Conservation (phyloP, 2,113 vertebrate genomes). For the Calyptommatus sinebrachiatus region DNA sequence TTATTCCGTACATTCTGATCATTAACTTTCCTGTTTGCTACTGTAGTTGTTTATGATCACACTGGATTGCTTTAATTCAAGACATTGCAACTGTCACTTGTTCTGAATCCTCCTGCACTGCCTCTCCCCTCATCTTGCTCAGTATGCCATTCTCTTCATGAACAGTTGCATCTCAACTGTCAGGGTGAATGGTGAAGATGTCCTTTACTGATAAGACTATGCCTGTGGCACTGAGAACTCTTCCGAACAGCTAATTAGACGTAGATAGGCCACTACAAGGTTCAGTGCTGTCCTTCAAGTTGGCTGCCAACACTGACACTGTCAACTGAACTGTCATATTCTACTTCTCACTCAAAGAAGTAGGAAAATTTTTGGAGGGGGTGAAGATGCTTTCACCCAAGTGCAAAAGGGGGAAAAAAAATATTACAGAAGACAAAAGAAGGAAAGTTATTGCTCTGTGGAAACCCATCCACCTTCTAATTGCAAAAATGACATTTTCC, state of each 20-base stretch:
- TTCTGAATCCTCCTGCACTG: constrained; percentile 48
- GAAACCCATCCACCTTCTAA: background rate
- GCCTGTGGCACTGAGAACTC: constrained; percentile 78
- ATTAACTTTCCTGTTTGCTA: constrained; percentile 42
- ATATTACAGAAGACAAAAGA: constrained; percentile 23
- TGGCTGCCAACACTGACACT: constrained; percentile 77
- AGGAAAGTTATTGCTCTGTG: constrained; percentile 11
- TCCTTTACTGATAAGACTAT: constrained; percentile 72
- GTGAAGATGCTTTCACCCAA: constrained; percentile 46
- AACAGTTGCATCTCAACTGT: constrained; percentile 69
- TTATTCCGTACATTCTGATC: constrained; percentile 45
- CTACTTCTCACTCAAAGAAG: constrained; percentile 76
- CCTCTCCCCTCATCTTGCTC: constrained; percentile 9
- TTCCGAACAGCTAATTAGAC: constrained; percentile 87
- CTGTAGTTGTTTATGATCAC: constrained; percentile 53
- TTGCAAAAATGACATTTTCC: background rate
- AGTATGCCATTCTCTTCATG: constrained; percentile 14
- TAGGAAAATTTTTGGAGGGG: constrained; percentile 64
- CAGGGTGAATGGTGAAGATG: constrained; percentile 72
- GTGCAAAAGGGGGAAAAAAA: constrained; percentile 17
- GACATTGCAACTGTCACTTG: constrained; percentile 61
- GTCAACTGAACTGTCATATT: constrained; percentile 83
- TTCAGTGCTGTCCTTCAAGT: constrained; percentile 84
- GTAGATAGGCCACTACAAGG: constrained; percentile 73
- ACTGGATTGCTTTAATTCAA: constrained; percentile 53